Base-by-base conservation (phyloP, 1,140 invertebrate genomes). In the Drosophila ambigua region DNA sequence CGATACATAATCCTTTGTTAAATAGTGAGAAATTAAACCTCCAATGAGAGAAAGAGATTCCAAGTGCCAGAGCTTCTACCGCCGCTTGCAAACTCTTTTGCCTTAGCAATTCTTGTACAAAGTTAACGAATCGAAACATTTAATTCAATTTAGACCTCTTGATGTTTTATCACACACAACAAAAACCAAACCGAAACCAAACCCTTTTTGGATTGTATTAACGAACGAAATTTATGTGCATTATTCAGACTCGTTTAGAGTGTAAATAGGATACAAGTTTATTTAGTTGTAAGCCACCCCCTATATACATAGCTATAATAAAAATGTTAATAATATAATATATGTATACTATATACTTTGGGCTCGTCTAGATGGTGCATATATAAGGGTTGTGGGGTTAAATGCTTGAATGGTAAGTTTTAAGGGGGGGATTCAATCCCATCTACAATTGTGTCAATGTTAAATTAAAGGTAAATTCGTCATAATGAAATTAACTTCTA, bases 111-210 rank as follows among this genome's bases (percentile, higher is more conserved):
- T 5, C 35, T 39, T 87, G 77, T 84, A 77, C 72, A 79, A 71
- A 76, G 66, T 83, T 79, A 83, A 79, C 79, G 23, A 24, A 24
- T 4, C 23, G 79, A 26, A 50, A 77, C 74, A 61, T 72, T 62
- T 51, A 83, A 75, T 75, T 50, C 64, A 54, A 67, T 48, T n/a
- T 60, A 60, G 57, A 65, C 35, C 41, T 68, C 43, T 57, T 57
- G 44, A 68, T 39, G 65, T 68, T 53, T 52, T 39, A 52, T 28
- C 5, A 23, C 31, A 20, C 20, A 20, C 20, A 20, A 20, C 20
- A 20, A 20, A 23, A 20, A 48, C 24, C 11, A 26, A 48, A 24
- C 11, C 9, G n/a, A 43, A 23, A 50, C 20, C 11, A 28, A 31
- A 24, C 31, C 46, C 20, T 46, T 44, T 55, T 57, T 57, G 26